Evolutionary conservation across 2,113 vertebrate species (phyloP).

Genomic region (Callopanchax toddi): DNA sequence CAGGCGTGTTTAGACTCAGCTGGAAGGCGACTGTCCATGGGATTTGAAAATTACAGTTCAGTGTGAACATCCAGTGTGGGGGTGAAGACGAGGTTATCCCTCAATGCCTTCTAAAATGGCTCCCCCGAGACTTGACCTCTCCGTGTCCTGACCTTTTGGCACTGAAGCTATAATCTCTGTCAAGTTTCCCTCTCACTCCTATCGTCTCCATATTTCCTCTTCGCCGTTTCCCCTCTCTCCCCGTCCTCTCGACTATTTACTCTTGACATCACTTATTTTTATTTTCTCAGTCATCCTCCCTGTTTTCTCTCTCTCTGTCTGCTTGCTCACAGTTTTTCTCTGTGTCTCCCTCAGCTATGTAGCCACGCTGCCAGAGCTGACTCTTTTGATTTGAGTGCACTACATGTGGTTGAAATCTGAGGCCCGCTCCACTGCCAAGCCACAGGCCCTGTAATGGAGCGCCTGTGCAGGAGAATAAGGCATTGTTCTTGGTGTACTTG

Average conservation of each 20-base stretch:
- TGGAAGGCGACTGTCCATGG: constrained; percentile 59
- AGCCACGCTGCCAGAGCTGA: constrained; percentile 83
- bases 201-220: constrained; percentile 32
- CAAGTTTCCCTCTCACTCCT: constrained; percentile 33
- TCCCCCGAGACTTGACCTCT: constrained; percentile 46
- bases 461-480: constrained; percentile 86
- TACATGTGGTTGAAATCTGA: constrained; percentile 99
- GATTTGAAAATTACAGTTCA: constrained; percentile 56
- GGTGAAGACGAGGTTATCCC: constrained; percentile 59
- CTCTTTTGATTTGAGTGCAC: constrained; percentile 88
- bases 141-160: constrained; percentile 42
- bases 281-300: constrained; percentile 43
- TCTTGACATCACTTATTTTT: constrained; percentile 61
- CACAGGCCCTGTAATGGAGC: constrained; percentile 84
- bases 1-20: constrained; percentile 38
- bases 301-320: constrained; percentile 28
- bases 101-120: constrained; percentile 39
- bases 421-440: constrained; percentile 87
- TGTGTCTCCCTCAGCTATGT: constrained; percentile 82
- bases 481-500: constrained; percentile 86
- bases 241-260: constrained; percentile 33
- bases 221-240: constrained; percentile 16
- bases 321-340: constrained; percentile 40
- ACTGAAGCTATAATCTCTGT: constrained; percentile 46
- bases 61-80: constrained; percentile 32